These are phyloP conservation scores for Cnemophilus loriae DNA, from an alignment of 2,113 vertebrate genomes.

Conservation along the genomic window DNA sequence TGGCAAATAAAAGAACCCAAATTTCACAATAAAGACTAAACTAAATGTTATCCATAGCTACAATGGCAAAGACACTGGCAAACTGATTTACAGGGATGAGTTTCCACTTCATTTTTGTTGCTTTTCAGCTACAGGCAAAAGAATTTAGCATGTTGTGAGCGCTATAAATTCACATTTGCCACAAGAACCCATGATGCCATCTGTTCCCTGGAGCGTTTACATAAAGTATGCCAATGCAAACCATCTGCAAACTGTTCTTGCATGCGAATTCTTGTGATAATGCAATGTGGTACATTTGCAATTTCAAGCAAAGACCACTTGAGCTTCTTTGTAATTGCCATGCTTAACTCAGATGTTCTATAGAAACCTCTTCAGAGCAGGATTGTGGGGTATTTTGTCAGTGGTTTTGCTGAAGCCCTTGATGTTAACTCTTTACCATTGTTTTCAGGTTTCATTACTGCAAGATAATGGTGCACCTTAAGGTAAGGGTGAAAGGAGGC, in stretches of 20 bases:
- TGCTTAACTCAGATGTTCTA: conserved; percentile 58
- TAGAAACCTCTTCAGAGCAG: conserved; percentile 43
- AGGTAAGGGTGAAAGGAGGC: background rate
- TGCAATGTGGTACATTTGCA: conserved; percentile 60
- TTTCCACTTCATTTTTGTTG: conserved; percentile 26
- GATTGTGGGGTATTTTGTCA: background rate
- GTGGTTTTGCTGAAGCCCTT: conserved; percentile 36
- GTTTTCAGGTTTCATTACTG: background rate
- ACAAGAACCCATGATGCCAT: conserved; percentile 64
- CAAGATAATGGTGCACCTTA: background rate
- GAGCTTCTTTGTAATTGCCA: conserved; percentile 63
- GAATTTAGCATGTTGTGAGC: conserved; percentile 29
- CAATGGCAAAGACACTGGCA: conserved; percentile 14
- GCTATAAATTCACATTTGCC: conserved; percentile 69
- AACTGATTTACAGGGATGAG: conserved; percentile 41
- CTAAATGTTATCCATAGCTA: conserved; percentile 26
- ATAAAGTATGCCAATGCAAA: conserved; percentile 67
- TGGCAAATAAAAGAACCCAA: conserved; percentile 10
- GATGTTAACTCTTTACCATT: conserved; percentile 25
- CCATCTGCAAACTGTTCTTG: conserved; percentile 69
- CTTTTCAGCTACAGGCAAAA: conserved; percentile 61
- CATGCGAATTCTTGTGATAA: conserved; percentile 53
- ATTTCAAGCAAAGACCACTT: conserved; percentile 68
- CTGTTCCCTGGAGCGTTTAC: conserved; percentile 71
- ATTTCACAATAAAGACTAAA: background rate